Percentiles rank a stretch among this genome's conserved stretches.
Evolutionary conservation across 92 coral and sea anemone genomes (phyloP).

Genomic region (Montipora capitata): DNA sequence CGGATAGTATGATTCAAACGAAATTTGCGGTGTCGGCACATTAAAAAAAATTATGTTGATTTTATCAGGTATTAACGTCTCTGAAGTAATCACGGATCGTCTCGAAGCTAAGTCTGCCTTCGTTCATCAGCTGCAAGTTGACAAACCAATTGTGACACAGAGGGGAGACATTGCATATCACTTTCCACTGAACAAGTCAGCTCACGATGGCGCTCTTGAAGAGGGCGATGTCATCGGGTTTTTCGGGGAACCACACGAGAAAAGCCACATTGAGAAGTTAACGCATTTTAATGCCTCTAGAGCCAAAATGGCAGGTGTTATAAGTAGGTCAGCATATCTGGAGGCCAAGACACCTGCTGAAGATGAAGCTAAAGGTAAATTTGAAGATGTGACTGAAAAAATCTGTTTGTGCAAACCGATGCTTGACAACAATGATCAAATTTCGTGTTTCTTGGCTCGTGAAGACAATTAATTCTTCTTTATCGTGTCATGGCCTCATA

Average conservation of each 20-base stretch:
- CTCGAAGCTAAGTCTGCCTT: slow-evolving; percentile 90
- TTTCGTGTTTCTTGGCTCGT: not conserved
- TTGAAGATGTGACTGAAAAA: not conserved
- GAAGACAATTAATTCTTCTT: not conserved
- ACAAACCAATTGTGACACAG: slow-evolving; percentile 88
- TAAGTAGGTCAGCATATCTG: slow-evolving; percentile 98
- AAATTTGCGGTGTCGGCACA: too few species aligned
- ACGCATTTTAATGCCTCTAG: slow-evolving; percentile 83
- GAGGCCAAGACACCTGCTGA: slow-evolving; percentile 87
- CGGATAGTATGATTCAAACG: too few species aligned
- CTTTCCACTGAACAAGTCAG: slow-evolving; percentile 79
- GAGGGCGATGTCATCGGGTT: slow-evolving; percentile 98
- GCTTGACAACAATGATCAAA: not conserved
- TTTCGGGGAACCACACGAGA: slow-evolving; percentile 86
- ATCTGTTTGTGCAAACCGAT: not conserved
- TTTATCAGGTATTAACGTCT: slow-evolving; percentile 18
- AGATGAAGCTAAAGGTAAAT: slow-evolving; percentile 67
- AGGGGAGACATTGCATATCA: slow-evolving; percentile 98
- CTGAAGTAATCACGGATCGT: slow-evolving; percentile 87
- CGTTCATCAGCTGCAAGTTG: slow-evolving; percentile 87
- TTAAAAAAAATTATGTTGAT: too few species aligned
- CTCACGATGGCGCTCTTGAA: slow-evolving; percentile 78
- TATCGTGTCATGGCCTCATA: too few species aligned
- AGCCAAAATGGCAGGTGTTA: slow-evolving; percentile 94
- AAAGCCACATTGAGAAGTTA: slow-evolving; percentile 84